phyloP scores from a whole-genome alignment of 2,888 invertebrate species.

The Trisateles emortualis region DNA sequence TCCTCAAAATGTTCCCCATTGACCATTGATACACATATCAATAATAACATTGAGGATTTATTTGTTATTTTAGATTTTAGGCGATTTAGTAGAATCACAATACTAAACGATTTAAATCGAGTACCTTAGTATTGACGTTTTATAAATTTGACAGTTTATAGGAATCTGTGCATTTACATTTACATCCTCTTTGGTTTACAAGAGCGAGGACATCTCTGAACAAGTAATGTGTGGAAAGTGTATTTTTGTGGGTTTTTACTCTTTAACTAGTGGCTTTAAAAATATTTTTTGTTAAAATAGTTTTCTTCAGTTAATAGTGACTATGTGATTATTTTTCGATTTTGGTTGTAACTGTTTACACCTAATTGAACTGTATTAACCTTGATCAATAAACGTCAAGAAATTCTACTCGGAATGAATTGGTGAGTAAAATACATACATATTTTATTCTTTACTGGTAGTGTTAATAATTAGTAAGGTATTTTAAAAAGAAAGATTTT shows the following conservation, averaged over 20 bases:
- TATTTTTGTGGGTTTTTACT: conserved; percentile 37
- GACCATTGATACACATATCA: too few relatives aligned
- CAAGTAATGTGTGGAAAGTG: conserved; percentile 31
- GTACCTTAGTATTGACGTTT: neutral
- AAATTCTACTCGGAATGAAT: conserved; percentile 42
- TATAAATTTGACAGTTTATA: neutral
- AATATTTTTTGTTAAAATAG: conserved; percentile 17
- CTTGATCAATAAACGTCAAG: conserved; percentile 57
- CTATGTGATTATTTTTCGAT: conserved; percentile 22
- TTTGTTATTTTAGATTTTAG: neutral
- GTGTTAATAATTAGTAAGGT: neutral
- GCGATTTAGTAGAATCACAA: neutral
- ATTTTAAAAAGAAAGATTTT: neutral
- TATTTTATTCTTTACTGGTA: neutral
- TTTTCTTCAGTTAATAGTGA: conserved; percentile 23
- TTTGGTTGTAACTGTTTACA: conserved; percentile 27
- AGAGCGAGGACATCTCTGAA: conserved; percentile 7
- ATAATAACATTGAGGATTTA: too few relatives aligned
- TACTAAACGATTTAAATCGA: neutral
- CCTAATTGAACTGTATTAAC: conserved; percentile 45
- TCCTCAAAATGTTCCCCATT: too few relatives aligned
- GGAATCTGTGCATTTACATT: neutral
- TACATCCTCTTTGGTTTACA: conserved; percentile 2
- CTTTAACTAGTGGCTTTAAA: conserved; percentile 20
- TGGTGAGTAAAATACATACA: conserved; percentile 47